These are phyloP conservation scores for Nibea coibor DNA, from an alignment of 2,113 vertebrate genomes.

Conservation along the genomic window DNA sequence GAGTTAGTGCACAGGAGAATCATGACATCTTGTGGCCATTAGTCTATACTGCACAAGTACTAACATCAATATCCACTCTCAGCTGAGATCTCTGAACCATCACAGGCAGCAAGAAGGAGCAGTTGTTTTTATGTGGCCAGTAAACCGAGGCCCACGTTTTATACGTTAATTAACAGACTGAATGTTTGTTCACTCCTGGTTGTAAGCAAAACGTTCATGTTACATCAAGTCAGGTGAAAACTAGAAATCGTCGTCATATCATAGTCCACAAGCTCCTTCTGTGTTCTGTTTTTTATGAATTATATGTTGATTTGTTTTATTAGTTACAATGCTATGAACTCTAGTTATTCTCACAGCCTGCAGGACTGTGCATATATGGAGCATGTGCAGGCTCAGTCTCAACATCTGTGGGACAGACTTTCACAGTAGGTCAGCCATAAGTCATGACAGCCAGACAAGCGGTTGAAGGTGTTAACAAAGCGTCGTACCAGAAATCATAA, in stretches of 20 bases:
- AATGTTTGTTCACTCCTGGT: neutral
- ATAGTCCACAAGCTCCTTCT: neutral
- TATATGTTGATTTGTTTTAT: neutral
- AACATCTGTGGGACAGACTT: neutral
- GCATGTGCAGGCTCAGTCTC: neutral
- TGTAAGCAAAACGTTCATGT: neutral
- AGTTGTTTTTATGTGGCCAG: neutral
- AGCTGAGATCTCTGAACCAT: neutral
- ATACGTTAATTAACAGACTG: neutral
- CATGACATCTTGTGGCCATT: constrained; percentile 67
- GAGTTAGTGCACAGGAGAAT: constrained; percentile 10
- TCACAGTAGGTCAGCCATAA: neutral
- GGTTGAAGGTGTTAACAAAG: neutral
- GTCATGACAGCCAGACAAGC: neutral
- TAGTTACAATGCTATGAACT: neutral
- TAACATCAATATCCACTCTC: neutral
- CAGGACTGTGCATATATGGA: neutral
- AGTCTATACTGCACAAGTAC: constrained; percentile 17
- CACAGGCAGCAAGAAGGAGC: neutral
- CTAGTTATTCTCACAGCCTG: neutral
- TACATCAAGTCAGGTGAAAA: neutral
- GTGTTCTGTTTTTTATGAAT: neutral
- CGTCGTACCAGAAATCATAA: neutral
- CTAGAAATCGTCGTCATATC: neutral
- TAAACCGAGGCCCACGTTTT: neutral